phyloP scores from a whole-genome alignment of 2,888 invertebrate genomes.

The Ypsolopha scabrella region DNA sequence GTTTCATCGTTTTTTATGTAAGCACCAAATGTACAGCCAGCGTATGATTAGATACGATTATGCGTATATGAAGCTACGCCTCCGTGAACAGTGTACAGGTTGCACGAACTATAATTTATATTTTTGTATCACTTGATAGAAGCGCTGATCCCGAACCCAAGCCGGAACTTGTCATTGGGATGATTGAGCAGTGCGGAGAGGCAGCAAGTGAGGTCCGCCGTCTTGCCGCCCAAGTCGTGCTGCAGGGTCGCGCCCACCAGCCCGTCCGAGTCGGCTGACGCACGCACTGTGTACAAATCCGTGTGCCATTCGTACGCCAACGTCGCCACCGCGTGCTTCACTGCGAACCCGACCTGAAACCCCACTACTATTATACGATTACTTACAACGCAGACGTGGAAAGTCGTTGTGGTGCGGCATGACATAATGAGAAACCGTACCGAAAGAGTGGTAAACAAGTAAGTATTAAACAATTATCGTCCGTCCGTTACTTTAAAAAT shows the following conservation, averaged over 20 bases:
- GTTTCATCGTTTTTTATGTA: too few species aligned
- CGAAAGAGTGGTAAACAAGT: too few species aligned
- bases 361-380: too few species aligned
- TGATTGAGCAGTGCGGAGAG: conserved; percentile 59
- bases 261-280: conserved; percentile 55
- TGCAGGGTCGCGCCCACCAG: conserved; percentile 56
- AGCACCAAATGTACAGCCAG: too few species aligned
- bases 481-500: too few species aligned
- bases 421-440: too few species aligned
- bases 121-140: conserved; percentile 18
- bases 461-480: too few species aligned
- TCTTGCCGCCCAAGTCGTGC: conserved; percentile 43
- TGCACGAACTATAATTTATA: too few species aligned
- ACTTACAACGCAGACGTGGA: neutral
- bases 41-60: too few species aligned
- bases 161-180: conserved; percentile 59
- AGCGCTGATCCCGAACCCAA: conserved; percentile 55
- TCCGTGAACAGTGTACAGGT: too few species aligned
- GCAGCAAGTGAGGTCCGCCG: conserved; percentile 45
- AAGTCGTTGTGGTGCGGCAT: too few species aligned
- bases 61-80: too few species aligned
- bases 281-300: conserved; percentile 49
- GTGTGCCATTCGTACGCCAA: conserved; percentile 55
- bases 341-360: conserved; percentile 45
- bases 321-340: conserved; percentile 48